These are phyloP conservation scores for Steinernema khuongi DNA, from an alignment of 1,140 invertebrate species.

Conservation along the genomic window DNA sequence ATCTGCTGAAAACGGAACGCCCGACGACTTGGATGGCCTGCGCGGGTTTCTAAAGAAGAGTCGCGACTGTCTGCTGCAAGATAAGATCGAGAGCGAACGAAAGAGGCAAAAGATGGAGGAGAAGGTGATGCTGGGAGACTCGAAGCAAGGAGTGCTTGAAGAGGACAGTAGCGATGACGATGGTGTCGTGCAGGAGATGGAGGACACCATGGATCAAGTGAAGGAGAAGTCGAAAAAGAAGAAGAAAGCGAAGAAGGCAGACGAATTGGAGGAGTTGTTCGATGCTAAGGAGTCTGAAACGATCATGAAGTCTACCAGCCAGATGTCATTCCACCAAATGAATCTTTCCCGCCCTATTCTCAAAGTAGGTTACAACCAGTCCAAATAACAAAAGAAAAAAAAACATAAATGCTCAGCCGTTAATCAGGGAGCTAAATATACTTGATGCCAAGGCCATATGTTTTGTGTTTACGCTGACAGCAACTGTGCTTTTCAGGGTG, in stretches of 20 bases:
- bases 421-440: not conserved
- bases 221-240: not conserved
- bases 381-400: not conserved
- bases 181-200: not conserved
- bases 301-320: not conserved
- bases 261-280: conserved; percentile 67
- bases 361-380: conserved; percentile 39
- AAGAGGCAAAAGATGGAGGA: conserved; percentile 9
- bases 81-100: not conserved
- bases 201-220: conserved; percentile 2
- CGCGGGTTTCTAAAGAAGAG: conserved; percentile 33
- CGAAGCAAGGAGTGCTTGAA: not conserved
- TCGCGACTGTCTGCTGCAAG: conserved; percentile 3
- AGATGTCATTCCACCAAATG: conserved; percentile 48
- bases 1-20: conserved; percentile 9
- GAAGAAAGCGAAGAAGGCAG: conserved; percentile 19
- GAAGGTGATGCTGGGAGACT: conserved; percentile 8
- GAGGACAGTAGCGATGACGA: not conserved
- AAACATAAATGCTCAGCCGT: not conserved
- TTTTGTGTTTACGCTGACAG: conserved; percentile 2
- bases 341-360: conserved; percentile 54
- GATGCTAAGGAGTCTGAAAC: conserved; percentile 80
- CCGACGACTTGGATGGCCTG: conserved; percentile 35
- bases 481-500: conserved; percentile 65
- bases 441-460: not conserved